phyloP scores from a whole-genome alignment of 2,113 vertebrate species.

The Monarcha castaneiventris region DNA sequence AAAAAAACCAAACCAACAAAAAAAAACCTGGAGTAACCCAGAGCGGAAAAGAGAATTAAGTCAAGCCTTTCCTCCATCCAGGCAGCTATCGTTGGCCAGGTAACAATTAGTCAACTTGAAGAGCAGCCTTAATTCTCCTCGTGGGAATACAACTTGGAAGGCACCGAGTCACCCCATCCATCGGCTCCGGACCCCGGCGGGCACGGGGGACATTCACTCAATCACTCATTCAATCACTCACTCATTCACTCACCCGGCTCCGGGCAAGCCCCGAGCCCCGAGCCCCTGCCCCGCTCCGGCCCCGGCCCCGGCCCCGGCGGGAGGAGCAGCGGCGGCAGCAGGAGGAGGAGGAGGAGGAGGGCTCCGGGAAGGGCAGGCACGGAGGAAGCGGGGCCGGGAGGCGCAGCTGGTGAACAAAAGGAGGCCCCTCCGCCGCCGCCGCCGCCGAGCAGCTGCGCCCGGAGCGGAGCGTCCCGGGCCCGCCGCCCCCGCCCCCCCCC shows the following conservation, averaged over 20 bases:
- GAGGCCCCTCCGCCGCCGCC: slow-evolving; percentile 77
- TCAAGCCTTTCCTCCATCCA: not conserved
- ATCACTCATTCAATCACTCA: too few relatives aligned
- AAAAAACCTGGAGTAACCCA: not conserved
- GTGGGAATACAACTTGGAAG: rapidly evolving
- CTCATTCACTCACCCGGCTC: not conserved
- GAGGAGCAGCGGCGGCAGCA: not conserved
- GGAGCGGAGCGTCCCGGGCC: too few relatives aligned
- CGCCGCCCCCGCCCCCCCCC: too few relatives aligned
- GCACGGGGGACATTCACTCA: too few relatives aligned
- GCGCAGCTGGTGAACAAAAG: slow-evolving; percentile 88
- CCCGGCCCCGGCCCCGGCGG: not conserved
- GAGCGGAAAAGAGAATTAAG: not conserved
- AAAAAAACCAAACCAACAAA: not conserved
- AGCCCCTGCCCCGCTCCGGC: not conserved
- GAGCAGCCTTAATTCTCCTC: not conserved
- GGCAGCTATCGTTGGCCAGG: not conserved
- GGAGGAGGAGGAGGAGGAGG: not conserved
- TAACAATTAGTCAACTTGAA: not conserved
- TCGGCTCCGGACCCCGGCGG: not conserved
- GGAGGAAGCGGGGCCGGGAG: not conserved
- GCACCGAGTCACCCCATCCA: not conserved
- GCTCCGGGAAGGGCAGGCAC: not conserved
- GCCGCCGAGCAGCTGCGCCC: slow-evolving; percentile 3
- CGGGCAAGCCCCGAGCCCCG: not conserved